Evolutionary conservation across 2,113 vertebrate species (phyloP), one percentile per base, ranked within the genome.

Genomic region (Etheostoma cragini): DNA sequence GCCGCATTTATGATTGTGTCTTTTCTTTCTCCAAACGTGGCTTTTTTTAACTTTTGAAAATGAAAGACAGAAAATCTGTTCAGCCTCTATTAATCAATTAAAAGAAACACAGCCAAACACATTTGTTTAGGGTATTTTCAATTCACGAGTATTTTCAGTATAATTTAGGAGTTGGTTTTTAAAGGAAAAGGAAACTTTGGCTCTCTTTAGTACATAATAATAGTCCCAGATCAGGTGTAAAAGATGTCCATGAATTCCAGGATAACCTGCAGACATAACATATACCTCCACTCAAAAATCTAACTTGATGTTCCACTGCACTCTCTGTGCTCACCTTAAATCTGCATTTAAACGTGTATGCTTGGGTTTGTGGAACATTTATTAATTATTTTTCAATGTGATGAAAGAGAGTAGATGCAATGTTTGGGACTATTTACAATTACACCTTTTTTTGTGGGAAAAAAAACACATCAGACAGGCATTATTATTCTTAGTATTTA

Each of bases 1-100:
- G 1, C 16, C 38, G n/a, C 33, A 45, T 26, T 68, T 5, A 58
- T 62, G 1, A 56, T 21, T 46, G 17, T 14, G 14, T 33, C 17
- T 17, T 65, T 52, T 52, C 13, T 30, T 42, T n/a, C 15, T 16
- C 19, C 6, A 13, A 8, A 11, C 12, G 1, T 22, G 1, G 0
- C 0, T 7, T 47, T 64, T 60, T 57, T n/a, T n/a, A n/a, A 30
- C 4, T 50, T 58, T 38, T 35, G 26, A 64, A 64, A 46, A 54
- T 46, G 21, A 70, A 82, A 22, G 17, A 5, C 19, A 15, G 8
- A 47, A 52, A 61, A 15, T 26, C 2, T 33, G 49, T 50, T 82
- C 56, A 38, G 17, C 45, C 14, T 76, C 22, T 6, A 54, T 33
- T 46, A 26, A 69, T 68, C 65, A 30, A 54, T 69, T 46, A 53